phyloP scores from a whole-genome alignment of 1,140 invertebrate species.

The Ephestia elutella region DNA sequence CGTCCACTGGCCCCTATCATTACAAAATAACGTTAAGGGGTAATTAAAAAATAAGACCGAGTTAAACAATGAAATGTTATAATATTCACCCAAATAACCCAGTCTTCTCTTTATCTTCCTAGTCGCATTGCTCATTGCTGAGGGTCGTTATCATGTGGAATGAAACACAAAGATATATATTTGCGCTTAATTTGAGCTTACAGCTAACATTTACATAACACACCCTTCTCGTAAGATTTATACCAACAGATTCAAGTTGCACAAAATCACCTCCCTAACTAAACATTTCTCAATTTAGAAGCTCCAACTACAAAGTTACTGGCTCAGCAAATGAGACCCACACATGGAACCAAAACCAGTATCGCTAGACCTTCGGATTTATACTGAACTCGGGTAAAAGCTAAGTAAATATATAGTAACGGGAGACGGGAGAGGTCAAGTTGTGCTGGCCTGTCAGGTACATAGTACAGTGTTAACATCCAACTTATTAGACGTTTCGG shows the following conservation, averaged over 20 bases:
- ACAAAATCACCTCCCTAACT: constrained; percentile 31
- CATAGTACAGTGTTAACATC: constrained; percentile 66
- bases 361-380: constrained; percentile 30
- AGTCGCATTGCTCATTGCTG: no score
- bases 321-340: constrained; percentile 45
- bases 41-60: no score
- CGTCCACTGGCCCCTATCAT: no score
- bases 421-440: constrained; percentile 27
- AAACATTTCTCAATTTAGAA: constrained; percentile 51
- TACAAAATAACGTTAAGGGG: no score
- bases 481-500: constrained; percentile 72
- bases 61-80: no score
- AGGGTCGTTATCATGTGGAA: no score
- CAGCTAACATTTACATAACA: neutral
- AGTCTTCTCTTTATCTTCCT: no score
- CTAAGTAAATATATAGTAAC: constrained; percentile 14
- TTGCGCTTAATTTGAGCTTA: no score
- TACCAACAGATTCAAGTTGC: constrained; percentile 15
- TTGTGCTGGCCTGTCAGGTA: constrained; percentile 43
- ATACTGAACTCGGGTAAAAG: constrained; percentile 13
- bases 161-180: no score
- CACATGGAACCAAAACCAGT: constrained; percentile 29
- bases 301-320: constrained; percentile 40
- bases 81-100: no score
- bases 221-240: neutral